Conservation (phyloP, 2,888 invertebrate species). For the Megastigmus dorsalis region DNA sequence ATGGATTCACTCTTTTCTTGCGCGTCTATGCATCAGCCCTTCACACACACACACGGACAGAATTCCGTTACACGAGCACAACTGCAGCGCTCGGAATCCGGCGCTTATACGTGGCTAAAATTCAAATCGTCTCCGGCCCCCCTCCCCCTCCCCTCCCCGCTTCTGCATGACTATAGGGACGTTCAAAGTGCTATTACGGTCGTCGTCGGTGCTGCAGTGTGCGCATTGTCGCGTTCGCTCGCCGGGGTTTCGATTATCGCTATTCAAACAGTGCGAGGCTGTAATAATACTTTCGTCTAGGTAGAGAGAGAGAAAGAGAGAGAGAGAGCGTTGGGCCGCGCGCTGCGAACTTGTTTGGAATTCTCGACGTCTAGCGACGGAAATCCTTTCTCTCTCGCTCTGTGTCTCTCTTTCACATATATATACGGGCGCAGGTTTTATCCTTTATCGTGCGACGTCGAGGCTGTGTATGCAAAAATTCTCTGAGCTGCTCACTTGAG, state of each 20-base stretch:
- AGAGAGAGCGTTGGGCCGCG: too few relatives aligned
- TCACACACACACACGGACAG: not conserved
- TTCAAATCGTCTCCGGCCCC: slow-evolving; percentile 36
- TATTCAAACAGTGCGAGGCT: slow-evolving; percentile 12
- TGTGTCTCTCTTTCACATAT: not conserved
- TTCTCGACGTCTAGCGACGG: not conserved
- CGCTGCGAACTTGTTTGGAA: not conserved
- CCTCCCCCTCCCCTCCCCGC: too few relatives aligned
- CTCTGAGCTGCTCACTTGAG: too few relatives aligned
- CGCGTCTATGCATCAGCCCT: not conserved
- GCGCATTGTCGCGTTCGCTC: slow-evolving; percentile 1
- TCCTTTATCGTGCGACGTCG: not conserved
- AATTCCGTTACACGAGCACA: slow-evolving; percentile 21
- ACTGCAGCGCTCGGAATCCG: slow-evolving; percentile 21
- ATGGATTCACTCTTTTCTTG: slow-evolving; percentile 24
- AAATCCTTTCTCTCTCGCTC: not conserved
- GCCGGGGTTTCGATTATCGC: slow-evolving; percentile 38
- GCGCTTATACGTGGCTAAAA: slow-evolving; percentile 36
- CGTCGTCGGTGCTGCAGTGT: not conserved
- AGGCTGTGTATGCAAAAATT: not conserved
- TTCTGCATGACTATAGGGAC: too few relatives aligned
- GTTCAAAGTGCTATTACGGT: slow-evolving; percentile 37
- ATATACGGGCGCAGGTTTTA: not conserved
- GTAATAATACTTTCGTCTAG: slow-evolving; percentile 48
- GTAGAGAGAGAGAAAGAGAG: too few relatives aligned